These are phyloP conservation scores for cat (Felis catus) DNA, from an alignment of 2,113 vertebrate species.

Conservation along the genomic window F.catus_Fca126_mat1.0 CM031421.1:65741001-65741500, in stretches of 20 bases:
- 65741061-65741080: background rate
- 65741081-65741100: background rate
- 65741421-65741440: no score
- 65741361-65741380: no score
- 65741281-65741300: no score
- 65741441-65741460: no score
- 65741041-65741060: background rate
- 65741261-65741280: background rate
- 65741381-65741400: no score
- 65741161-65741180: conserved; percentile 98
- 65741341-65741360: no score
- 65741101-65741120: conserved; percentile 89
- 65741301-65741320: no score
- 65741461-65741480: no score
- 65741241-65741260: background rate
- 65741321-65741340: no score
- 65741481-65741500: no score
- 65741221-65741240: conserved; percentile 18
- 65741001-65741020: background rate
- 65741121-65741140: conserved; percentile 99
- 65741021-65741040: background rate
- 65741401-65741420: no score
- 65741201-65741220: conserved; percentile 71
- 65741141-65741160: conserved; percentile 97
- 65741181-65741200: conserved; percentile 97